These are phyloP conservation scores for Rotaria sp. DNA, from an alignment of 2,888 invertebrate genomes.

Conservation along the genomic window DNA sequence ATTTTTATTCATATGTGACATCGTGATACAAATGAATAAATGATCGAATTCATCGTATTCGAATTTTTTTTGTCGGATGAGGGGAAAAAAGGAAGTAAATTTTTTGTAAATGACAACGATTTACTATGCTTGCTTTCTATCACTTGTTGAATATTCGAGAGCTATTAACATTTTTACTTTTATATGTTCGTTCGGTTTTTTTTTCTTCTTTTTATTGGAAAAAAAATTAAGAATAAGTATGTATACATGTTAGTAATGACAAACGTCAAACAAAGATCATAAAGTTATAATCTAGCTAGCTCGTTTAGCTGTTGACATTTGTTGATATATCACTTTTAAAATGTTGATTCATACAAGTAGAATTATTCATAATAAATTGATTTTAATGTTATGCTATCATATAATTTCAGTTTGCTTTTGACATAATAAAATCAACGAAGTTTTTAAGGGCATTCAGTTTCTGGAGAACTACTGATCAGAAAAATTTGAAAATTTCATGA, in stretches of 20 bases:
- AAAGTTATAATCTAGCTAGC: neutral
- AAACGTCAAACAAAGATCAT: neutral
- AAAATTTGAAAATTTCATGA: no score
- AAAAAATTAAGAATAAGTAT: neutral
- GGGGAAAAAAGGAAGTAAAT: neutral
- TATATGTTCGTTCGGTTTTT: neutral
- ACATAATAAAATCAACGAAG: no score
- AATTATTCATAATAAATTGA: neutral
- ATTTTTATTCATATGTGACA: constrained; percentile 1
- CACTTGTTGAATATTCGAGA: neutral
- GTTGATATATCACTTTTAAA: neutral
- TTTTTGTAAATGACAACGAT: neutral
- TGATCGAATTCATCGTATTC: neutral
- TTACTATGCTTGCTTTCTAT: neutral
- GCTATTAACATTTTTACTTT: neutral
- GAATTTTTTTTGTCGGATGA: neutral
- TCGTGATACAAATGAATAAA: constrained; percentile 9
- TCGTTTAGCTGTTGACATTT: neutral
- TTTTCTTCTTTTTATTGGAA: neutral
- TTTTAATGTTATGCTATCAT: no score
- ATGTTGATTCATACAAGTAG: neutral
- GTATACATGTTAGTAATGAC: neutral
- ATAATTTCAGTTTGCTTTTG: no score
- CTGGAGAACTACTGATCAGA: no score
- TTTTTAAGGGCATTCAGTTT: no score